phyloP scores from a whole-genome alignment of 1,140 invertebrate genomes.

The Drosophila orosa region DNA sequence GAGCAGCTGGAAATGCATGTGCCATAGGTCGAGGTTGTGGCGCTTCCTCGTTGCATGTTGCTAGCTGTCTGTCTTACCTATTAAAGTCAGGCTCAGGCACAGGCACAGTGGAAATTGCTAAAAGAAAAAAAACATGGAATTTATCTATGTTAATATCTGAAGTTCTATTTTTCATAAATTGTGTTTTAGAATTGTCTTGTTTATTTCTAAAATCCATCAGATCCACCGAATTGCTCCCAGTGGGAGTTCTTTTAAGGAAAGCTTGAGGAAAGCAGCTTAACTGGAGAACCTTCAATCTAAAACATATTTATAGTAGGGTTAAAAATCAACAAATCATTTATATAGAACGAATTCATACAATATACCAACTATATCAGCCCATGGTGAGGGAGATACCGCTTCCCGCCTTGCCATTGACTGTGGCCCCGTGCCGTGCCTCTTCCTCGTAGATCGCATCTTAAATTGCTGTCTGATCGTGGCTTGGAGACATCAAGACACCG shows the following conservation, averaged over 20 bases:
- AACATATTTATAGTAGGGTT: neutral
- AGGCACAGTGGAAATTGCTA: neutral
- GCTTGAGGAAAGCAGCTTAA: neutral
- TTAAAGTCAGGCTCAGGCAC: neutral
- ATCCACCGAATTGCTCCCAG: too few relatives aligned
- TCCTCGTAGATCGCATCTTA: slow-evolving; percentile 20
- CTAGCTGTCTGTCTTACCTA: neutral
- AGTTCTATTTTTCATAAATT: neutral
- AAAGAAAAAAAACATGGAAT: neutral
- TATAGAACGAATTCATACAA: neutral
- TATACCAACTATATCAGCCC: neutral
- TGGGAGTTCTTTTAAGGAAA: too few relatives aligned
- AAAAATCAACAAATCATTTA: neutral
- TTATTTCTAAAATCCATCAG: neutral
- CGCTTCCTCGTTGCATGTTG: slow-evolving; percentile 35
- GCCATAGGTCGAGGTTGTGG: slow-evolving; percentile 36
- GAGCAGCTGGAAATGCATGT: neutral
- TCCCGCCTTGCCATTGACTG: slow-evolving; percentile 13
- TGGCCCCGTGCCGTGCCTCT: slow-evolving; percentile 9
- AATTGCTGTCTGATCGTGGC: slow-evolving; percentile 4
- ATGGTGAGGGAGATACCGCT: neutral
- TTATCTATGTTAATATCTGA: neutral
- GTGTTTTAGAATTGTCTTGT: neutral
- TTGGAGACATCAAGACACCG: slow-evolving; percentile 1
- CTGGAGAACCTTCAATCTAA: neutral